phyloP scores from a whole-genome alignment of 2,113 vertebrate species.

The Bombycilla garrulus region DNA sequence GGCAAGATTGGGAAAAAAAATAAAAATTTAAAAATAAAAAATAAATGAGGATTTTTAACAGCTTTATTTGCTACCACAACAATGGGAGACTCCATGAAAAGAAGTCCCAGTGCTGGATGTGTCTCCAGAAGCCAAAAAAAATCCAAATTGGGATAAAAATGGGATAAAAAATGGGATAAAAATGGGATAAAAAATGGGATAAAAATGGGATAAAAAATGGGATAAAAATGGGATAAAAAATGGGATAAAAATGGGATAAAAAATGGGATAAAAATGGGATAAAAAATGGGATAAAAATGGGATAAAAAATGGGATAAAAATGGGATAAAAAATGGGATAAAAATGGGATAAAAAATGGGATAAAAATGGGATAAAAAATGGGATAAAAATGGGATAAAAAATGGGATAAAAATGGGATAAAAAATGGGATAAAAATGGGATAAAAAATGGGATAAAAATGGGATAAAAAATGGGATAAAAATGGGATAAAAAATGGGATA shows the following conservation, averaged over 20 bases:
- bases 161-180: neutral
- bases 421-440: neutral
- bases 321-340: neutral
- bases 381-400: neutral
- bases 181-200: neutral
- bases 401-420: neutral
- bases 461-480: neutral
- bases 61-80: neutral
- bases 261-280: neutral
- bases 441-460: neutral
- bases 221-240: neutral
- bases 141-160: neutral
- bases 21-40: neutral
- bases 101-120: accelerated
- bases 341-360: neutral
- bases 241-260: neutral
- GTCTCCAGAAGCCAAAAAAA: neutral
- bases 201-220: neutral
- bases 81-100: neutral
- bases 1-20: neutral
- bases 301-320: neutral
- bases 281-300: neutral
- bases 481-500: neutral
- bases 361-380: neutral
- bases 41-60: accelerated